Evolutionary conservation across 2,888 invertebrate genomes (phyloP), one percentile per base, ranked within the genome.

Genomic region (Drosophila robusta): DNA sequence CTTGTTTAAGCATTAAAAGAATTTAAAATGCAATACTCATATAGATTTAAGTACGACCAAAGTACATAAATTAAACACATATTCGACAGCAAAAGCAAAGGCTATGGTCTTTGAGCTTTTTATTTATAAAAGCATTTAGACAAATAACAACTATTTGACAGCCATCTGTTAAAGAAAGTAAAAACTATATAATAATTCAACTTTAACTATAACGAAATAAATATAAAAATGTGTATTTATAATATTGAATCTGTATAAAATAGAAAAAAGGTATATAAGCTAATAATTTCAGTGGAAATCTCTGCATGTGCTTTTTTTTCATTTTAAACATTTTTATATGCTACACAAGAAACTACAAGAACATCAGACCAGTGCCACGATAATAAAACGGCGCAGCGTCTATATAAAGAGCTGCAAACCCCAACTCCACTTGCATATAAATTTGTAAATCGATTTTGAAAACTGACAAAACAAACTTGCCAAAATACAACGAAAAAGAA

Each of bases 381-480:
- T 58, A 50, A 54, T 60, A 51, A 55, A 50, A 58, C n/a, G 2
- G 14, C 34, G 14, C 44, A 50, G 49, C 47, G 34, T 36, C 46
- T 41, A n/a, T 54, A 68, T 36, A 51, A 34, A 11, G 36, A 16
- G 29, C 55, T 44, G 54, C 57, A 42, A 12, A 34, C 14, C 44
- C 52, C 60, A 52, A 16, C 73, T 64, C 70, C 29, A 38, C 29
- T 57, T 75, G 75, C 65, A 50, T 71, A 76, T 71, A 74, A 76
- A 71, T 75, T 75, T 76, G 73, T 77, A 80, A 83, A 83, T 80
- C 80, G 80, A 83, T 80, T 80, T 77, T 62, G 79, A 66, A 80
- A 83, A 80, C 80, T 70, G 73, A 83, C 84, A 83, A 77, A 83
- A 77, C 80, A 77, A 78, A 77, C 67, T 80, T 75, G 84, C 81